Percentiles rank a stretch among this genome's conserved stretches.
These are phyloP conservation scores for Drosophila borealis DNA, from an alignment of 2,888 invertebrate genomes.

Conservation along the genomic window DNA sequence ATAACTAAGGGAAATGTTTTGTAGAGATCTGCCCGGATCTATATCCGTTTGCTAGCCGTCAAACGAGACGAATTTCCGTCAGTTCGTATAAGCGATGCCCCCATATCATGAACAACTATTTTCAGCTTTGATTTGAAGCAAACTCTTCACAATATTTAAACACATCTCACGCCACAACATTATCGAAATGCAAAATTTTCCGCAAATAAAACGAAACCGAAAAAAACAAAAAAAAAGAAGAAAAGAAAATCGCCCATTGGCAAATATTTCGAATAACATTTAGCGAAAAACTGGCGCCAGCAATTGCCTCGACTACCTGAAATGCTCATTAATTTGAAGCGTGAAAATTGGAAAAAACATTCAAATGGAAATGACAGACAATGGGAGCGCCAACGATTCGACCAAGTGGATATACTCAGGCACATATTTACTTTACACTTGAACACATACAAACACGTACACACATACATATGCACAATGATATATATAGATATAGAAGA, in stretches of 20 bases:
- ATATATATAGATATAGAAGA: slow-evolving; percentile 8
- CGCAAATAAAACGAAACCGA: slow-evolving; percentile 43
- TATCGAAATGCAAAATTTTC: slow-evolving; percentile 59
- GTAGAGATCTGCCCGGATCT: not conserved
- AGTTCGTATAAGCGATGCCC: slow-evolving; percentile 13
- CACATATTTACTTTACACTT: not conserved
- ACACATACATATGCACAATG: not conserved
- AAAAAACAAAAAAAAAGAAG: not conserved
- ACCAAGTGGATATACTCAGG: slow-evolving; percentile 30
- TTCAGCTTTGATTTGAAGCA: slow-evolving; percentile 27
- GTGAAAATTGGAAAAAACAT: slow-evolving; percentile 63
- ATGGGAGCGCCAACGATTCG: slow-evolving; percentile 29
- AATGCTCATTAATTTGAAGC: slow-evolving; percentile 72
- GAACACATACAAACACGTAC: not conserved
- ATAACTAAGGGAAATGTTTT: not conserved
- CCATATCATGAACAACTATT: slow-evolving; percentile 32
- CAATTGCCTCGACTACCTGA: slow-evolving; percentile 66
- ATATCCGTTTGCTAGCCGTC: slow-evolving; percentile 31
- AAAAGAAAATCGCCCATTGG: slow-evolving; percentile 30
- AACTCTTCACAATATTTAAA: slow-evolving; percentile 44
- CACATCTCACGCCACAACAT: slow-evolving; percentile 35
- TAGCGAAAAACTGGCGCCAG: slow-evolving; percentile 72
- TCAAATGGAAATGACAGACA: slow-evolving; percentile 59
- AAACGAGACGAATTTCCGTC: slow-evolving; percentile 28
- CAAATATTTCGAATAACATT: slow-evolving; percentile 75